Evolutionary conservation across 2,888 invertebrate genomes (phyloP).

Genomic region (Ochropleura plecta): DNA sequence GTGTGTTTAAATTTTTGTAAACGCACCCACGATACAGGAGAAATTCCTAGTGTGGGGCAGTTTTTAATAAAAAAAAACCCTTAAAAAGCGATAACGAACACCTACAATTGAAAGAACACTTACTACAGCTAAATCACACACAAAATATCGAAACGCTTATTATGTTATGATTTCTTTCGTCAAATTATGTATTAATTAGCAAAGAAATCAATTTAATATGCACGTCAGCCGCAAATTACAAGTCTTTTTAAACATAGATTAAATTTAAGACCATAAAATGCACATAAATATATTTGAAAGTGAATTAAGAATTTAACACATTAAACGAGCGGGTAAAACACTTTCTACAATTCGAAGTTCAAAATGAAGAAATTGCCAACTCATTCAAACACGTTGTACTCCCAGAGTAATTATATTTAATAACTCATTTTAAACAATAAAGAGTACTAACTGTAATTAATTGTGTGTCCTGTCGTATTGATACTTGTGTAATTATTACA

Average conservation of each 20-base stretch:
- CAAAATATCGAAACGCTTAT: no score
- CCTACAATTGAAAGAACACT: no score
- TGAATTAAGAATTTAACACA: constrained; percentile 33
- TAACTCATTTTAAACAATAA: not conserved
- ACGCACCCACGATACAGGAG: no score
- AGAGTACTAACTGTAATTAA: not conserved
- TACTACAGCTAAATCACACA: no score
- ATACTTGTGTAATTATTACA: no score
- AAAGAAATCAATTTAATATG: constrained; percentile 14
- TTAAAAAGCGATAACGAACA: no score
- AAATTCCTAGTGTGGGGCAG: no score
- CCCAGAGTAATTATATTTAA: not conserved
- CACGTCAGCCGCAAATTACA: constrained; percentile 8
- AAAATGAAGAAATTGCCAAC: constrained; percentile 17
- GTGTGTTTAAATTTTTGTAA: no score
- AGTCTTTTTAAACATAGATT: constrained; percentile 20
- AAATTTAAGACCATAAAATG: constrained; percentile 25
- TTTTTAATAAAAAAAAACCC: no score
- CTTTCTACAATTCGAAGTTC: constrained; percentile 47
- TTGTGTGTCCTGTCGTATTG: not conserved
- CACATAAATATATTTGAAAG: constrained; percentile 45
- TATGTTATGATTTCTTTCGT: constrained; percentile 5
- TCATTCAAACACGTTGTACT: constrained; percentile 2
- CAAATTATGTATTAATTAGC: constrained; percentile 14
- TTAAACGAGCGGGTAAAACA: constrained; percentile 25